Evolutionary conservation across 1,140 invertebrate genomes (phyloP).

Genomic region (Psix sp.): DNA sequence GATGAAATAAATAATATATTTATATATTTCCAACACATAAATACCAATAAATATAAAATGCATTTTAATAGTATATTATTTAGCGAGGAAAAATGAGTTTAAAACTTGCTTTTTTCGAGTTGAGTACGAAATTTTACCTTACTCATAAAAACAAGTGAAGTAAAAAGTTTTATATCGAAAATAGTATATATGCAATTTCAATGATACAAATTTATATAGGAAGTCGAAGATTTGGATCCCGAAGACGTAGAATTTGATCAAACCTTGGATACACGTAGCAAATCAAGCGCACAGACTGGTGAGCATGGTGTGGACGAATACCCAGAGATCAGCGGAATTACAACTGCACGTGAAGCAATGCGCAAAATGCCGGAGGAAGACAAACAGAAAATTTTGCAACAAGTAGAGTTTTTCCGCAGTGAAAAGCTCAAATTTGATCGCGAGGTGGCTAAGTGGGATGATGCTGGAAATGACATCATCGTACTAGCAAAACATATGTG

Average conservation of each 20-base stretch:
- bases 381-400: conserved; percentile 97
- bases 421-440: conserved; percentile 98
- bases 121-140: no score
- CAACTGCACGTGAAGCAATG: conserved; percentile 97
- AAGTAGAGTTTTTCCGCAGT: conserved; percentile 93
- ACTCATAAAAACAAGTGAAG: no score
- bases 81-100: no score
- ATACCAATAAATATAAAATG: no score
- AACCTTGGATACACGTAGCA: conserved; percentile 88
- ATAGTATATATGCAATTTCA: no score
- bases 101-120: no score
- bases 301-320: conserved; percentile 95
- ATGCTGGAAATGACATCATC: conserved; percentile 99
- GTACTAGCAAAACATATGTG: conserved; percentile 99
- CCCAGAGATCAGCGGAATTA: conserved; percentile 95
- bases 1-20: no score
- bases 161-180: no score
- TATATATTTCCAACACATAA: no score
- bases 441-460: conserved; percentile 99
- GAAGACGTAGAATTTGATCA: conserved; percentile 91
- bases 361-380: conserved; percentile 98
- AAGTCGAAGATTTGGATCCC: conserved; percentile 90
- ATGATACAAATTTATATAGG: conserved; percentile 79
- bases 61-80: no score
- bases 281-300: conserved; percentile 93